Evolutionary conservation across 2,888 invertebrate species (phyloP).

Genomic region (Diogma glabrata): DNA sequence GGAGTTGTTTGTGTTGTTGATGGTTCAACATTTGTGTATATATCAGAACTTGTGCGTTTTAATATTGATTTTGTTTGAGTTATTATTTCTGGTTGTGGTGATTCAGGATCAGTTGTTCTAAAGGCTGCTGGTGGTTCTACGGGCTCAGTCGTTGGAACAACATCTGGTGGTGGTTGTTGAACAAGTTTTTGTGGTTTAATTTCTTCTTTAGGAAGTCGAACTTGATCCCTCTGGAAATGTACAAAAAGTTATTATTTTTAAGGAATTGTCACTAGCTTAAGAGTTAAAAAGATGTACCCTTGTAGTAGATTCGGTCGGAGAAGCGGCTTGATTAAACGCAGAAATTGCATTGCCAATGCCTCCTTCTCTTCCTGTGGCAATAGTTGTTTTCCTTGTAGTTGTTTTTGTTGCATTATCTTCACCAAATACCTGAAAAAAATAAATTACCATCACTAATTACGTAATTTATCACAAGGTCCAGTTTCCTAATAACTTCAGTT

Average conservation of each 20-base stretch:
- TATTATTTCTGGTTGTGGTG: slow-evolving; percentile 23
- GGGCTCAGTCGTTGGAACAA: slow-evolving; percentile 11
- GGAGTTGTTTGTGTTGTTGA: too few species aligned
- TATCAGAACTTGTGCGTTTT: too few species aligned
- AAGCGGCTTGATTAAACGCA: slow-evolving; percentile 35
- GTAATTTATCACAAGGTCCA: too few species aligned
- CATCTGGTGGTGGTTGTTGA: slow-evolving; percentile 15
- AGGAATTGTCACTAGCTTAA: too few species aligned
- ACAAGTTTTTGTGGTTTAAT: slow-evolving; percentile 32
- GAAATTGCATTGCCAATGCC: slow-evolving; percentile 36
- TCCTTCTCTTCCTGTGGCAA: slow-evolving; percentile 31
- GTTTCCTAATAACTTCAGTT: too few species aligned
- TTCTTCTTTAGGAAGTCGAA: slow-evolving; percentile 22
- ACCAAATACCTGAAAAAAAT: slow-evolving; percentile 17
- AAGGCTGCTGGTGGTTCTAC: too few species aligned
- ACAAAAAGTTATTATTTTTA: too few species aligned
- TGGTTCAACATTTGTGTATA: neutral
- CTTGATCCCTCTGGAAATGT: too few species aligned
- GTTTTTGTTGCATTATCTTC: slow-evolving; percentile 24
- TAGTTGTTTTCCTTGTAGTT: slow-evolving; percentile 18
- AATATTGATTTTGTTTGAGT: too few species aligned
- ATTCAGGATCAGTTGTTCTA: too few species aligned
- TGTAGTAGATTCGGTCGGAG: slow-evolving; percentile 23
- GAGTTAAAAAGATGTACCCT: slow-evolving; percentile 11
- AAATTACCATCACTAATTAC: too few species aligned